Evolutionary conservation across 1,140 invertebrate genomes (phyloP), one percentile per base, ranked within the genome.

Genomic region (Lasioglossum baleicum): DNA sequence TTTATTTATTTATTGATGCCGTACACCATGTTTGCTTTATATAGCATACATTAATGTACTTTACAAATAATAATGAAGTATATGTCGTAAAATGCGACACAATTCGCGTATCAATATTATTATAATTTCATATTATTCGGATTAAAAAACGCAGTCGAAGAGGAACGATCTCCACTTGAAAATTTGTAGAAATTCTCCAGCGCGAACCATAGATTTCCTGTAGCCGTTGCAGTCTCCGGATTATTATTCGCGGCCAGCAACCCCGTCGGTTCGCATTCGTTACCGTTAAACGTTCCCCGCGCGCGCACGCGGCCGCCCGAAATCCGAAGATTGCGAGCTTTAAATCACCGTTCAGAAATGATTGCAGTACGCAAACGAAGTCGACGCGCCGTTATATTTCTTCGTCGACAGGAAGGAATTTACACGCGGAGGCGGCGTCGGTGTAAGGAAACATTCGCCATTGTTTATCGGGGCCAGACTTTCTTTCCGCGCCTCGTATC

Each of bases 381-480:
- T 63, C 35, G 69, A 68, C 44, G 66, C 65, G 20, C 13, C 26
- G 56, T 66, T 51, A 56, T 84, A 84, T 80, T 87, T 87, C 66
- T 77, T 80, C 69, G 86, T 78, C 73, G 83, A 82, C 68, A 64
- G 22, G 80, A 89, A 86, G 87, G 84, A 89, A 90, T 90, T 90
- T 90, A 90, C 75, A 48, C 40, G 51, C 15, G 15, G 51, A 1
- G 77, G 48, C 63, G 40, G 20, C 56, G 56, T 5, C 67, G 26
- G 56, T 69, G 68, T 72, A 80, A 85, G 82, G 83, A 84, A 88
- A 85, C 85, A 83, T 87, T 87, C 84, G 84, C 86, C 84, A 88
- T 89, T 90, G 88, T 90, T 90, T 90, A 89, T 87, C 71, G 80
- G 74, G 42, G 68, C 70, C 74, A 72, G 80, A 78, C 72, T 80